Conservation (phyloP, 92 coral and sea anemone genomes). For the Parazoanthus darwini region DNA sequence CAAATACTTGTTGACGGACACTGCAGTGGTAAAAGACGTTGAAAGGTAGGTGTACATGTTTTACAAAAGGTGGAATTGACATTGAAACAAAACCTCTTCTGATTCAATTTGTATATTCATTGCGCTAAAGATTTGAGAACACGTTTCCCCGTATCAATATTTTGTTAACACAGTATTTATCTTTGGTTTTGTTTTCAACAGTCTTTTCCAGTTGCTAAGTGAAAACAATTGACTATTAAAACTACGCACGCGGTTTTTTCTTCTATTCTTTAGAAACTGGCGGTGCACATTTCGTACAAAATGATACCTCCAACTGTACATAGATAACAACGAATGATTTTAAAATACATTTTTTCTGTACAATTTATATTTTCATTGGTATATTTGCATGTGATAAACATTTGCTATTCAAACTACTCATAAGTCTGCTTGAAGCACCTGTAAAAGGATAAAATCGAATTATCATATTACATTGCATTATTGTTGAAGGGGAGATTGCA, state of each 20-base stretch:
- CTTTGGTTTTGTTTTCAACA: not conserved
- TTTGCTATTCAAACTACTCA: not conserved
- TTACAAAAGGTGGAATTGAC: too few relatives aligned
- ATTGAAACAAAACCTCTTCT: too few relatives aligned
- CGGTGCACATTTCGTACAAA: not conserved
- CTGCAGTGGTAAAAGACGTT: too few relatives aligned
- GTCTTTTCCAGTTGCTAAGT: not conserved
- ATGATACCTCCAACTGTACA: not conserved
- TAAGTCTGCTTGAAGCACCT: too few relatives aligned
- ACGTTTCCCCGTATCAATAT: too few relatives aligned
- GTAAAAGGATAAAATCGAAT: not conserved
- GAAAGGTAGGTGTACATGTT: too few relatives aligned
- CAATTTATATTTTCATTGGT: not conserved
- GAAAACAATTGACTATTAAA: not conserved
- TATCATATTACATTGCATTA: not conserved
- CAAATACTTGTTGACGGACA: too few relatives aligned
- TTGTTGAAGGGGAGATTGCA: not conserved
- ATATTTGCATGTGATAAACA: not conserved
- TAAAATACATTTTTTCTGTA: not conserved
- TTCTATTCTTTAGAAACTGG: not conserved
- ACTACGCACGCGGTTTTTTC: not conserved
- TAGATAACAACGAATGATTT: not conserved
- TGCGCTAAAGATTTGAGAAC: too few relatives aligned
- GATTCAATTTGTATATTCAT: too few relatives aligned
- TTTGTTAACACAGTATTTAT: not conserved